Conservation (phyloP, 2,113 vertebrate genomes). For the Tragulus kanchil region DNA sequence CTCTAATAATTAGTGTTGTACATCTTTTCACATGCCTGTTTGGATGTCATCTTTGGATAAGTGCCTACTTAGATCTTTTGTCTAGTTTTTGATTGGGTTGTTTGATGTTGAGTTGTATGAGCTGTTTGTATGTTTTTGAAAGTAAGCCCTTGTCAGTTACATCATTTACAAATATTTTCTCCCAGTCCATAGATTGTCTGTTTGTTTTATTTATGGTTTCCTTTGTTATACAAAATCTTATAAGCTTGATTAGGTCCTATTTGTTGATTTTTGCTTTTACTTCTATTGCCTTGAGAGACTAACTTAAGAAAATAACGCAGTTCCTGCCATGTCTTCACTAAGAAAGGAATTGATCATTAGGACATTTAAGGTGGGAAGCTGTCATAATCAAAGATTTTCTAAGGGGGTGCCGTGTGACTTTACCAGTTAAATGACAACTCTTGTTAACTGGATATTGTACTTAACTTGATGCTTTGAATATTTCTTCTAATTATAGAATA, state of each 20-base stretch:
- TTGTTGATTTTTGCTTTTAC: too few relatives aligned
- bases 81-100: neutral
- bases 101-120: neutral
- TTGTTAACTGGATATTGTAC: neutral
- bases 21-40: neutral
- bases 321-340: neutral
- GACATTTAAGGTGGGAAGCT: neutral
- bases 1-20: neutral
- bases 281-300: too few relatives aligned
- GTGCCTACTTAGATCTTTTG: neutral
- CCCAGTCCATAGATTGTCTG: too few relatives aligned
- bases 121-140: neutral
- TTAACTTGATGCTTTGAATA: constrained; percentile 41
- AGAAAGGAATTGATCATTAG: neutral
- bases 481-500: constrained; percentile 44
- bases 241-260: too few relatives aligned
- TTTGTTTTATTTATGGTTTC: too few relatives aligned
- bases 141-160: neutral
- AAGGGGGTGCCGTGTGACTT: neutral
- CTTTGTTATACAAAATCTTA: too few relatives aligned
- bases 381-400: neutral
- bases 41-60: neutral
- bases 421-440: neutral
- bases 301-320: neutral
- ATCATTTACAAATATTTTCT: too few relatives aligned